phyloP scores from a whole-genome alignment of 2,888 invertebrate species.

The Mystacides longicornis region DNA sequence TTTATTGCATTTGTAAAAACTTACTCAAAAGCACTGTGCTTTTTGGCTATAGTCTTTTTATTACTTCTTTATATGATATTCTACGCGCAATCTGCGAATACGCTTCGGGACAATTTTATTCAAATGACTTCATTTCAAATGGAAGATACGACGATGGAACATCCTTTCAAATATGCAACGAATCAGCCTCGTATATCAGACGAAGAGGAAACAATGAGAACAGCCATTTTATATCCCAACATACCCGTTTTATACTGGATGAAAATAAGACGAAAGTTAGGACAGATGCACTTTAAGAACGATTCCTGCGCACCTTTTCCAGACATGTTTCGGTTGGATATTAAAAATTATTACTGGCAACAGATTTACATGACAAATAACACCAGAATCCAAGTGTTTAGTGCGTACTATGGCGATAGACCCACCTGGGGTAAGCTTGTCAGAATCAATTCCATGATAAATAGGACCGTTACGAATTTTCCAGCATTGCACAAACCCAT shows the following conservation, averaged over 20 bases:
- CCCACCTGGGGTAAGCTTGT: constrained; percentile 54
- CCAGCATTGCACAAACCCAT: constrained; percentile 69
- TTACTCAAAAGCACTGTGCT: too few relatives aligned
- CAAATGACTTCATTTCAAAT: too few relatives aligned
- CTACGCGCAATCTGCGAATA: too few relatives aligned
- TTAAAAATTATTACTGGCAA: constrained; percentile 13
- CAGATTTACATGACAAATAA: neutral
- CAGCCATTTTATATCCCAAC: neutral
- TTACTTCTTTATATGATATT: too few relatives aligned
- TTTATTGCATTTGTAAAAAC: too few relatives aligned
- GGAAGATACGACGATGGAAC: too few relatives aligned
- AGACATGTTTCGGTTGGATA: constrained; percentile 6
- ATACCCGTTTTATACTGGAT: constrained; percentile 7
- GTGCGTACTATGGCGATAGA: constrained; percentile 56
- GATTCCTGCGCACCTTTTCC: constrained; percentile 8
- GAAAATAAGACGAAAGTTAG: neutral
- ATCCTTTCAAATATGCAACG: too few relatives aligned
- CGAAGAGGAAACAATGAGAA: neutral
- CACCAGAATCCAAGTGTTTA: constrained; percentile 5
- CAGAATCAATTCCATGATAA: constrained; percentile 80
- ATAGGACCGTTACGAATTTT: constrained; percentile 82
- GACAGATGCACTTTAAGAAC: constrained; percentile 5
- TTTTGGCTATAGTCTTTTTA: too few relatives aligned
- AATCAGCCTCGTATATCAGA: too few relatives aligned
- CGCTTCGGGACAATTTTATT: too few relatives aligned